Percentiles rank a stretch among this genome's conserved stretches.
These are phyloP conservation scores for Aurelia sp. DNA, from an alignment of 30 jellyfish, hydroid and myxozoan genomes.

Conservation along the genomic window DNA sequence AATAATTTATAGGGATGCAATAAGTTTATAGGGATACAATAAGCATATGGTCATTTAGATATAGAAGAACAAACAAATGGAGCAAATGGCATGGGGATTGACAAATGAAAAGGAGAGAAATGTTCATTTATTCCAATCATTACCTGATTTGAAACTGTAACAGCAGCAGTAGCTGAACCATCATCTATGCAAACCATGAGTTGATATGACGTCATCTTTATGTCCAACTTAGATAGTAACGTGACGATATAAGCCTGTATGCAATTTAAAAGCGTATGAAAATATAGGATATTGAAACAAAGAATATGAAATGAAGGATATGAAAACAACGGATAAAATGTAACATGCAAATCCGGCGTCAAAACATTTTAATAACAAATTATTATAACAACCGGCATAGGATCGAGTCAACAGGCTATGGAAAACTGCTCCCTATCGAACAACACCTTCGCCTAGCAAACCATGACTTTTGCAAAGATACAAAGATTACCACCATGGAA, in stretches of 20 bases:
- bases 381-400: no score
- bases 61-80: no score
- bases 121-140: neutral
- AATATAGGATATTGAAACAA: neutral
- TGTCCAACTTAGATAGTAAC: slow-evolving; percentile 54
- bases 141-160: slow-evolving; percentile 27
- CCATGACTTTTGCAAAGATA: no score
- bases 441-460: no score
- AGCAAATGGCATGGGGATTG: neutral
- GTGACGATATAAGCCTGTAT: slow-evolving; percentile 66
- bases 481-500: no score
- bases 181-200: slow-evolving; percentile 68
- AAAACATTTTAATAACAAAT: no score
- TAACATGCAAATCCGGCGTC: no score
- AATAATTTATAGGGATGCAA: no score
- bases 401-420: no score
- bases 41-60: no score
- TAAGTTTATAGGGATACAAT: no score
- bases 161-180: slow-evolving; percentile 48
- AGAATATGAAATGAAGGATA: neutral
- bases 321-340: neutral
- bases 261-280: neutral
- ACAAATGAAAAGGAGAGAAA: neutral
- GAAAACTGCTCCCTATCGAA: no score
- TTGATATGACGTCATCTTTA: slow-evolving; percentile 21